Evolutionary conservation across 2,113 vertebrate species (phyloP).

Genomic region (Lutjanus erythropterus): DNA sequence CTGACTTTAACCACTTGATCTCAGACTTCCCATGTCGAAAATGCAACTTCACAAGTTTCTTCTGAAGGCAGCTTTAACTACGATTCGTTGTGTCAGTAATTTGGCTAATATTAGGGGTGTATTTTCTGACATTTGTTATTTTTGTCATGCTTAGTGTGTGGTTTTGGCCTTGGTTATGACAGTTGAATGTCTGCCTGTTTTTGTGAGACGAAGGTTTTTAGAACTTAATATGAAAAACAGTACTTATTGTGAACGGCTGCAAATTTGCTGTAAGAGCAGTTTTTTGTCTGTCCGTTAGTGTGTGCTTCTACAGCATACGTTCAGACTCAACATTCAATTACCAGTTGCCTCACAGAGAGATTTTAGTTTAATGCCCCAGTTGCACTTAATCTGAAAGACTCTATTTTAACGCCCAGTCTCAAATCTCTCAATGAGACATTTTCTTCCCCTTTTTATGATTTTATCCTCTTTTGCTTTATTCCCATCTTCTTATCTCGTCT

Average conservation of each 20-base stretch:
- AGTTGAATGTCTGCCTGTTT: not conserved
- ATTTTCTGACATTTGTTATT: not conserved
- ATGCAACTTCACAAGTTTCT: not conserved
- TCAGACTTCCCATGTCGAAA: not conserved
- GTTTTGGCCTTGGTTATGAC: not conserved
- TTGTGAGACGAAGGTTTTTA: not conserved
- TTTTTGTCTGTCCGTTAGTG: not conserved
- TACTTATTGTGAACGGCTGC: not conserved
- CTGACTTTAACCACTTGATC: not conserved
- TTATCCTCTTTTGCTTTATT: constrained; percentile 27
- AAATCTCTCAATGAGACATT: constrained; percentile 68
- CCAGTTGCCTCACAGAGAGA: constrained; percentile 54
- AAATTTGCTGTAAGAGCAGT: not conserved
- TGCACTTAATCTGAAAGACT: constrained; percentile 60
- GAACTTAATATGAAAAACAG: not conserved
- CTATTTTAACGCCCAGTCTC: constrained; percentile 53
- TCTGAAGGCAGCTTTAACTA: not conserved
- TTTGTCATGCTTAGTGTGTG: too few relatives aligned
- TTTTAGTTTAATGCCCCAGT: constrained; percentile 71
- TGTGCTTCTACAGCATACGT: constrained; percentile 20
- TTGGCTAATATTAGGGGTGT: not conserved
- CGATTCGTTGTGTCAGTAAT: not conserved
- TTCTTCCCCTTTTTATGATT: constrained; percentile 5
- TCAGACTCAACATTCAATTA: constrained; percentile 71
- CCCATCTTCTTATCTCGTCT: constrained; percentile 25